Evolutionary conservation across 2,888 invertebrate species (phyloP).

Genomic region (Gastrophysa polygoni): DNA sequence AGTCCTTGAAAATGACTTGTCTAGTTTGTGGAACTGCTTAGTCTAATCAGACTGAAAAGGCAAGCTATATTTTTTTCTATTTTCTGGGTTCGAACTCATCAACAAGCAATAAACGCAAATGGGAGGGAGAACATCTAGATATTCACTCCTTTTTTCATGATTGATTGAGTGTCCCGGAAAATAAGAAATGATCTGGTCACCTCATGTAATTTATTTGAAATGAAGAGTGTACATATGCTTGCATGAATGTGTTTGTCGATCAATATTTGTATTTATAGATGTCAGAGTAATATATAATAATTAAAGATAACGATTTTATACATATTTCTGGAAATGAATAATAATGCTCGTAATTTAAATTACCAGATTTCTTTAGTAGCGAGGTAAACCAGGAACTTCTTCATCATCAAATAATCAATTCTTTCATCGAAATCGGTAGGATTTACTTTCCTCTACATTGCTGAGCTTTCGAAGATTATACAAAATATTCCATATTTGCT

Average conservation of each 20-base stretch:
- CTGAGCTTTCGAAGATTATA: not conserved
- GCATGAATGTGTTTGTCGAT: slow-evolving; percentile 17
- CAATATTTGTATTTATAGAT: slow-evolving; percentile 22
- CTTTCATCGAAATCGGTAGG: too few species aligned
- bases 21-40: too few species aligned
- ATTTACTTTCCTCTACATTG: too few species aligned
- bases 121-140: too few species aligned
- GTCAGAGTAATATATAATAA: slow-evolving; percentile 29
- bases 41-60: too few species aligned
- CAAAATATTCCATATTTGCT: not conserved
- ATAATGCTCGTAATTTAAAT: slow-evolving; percentile 16
- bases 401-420: too few species aligned
- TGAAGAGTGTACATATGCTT: slow-evolving; percentile 17
- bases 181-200: not conserved
- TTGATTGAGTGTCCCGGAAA: not conserved
- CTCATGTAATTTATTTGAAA: not conserved
- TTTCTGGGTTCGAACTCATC: too few species aligned
- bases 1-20: too few species aligned
- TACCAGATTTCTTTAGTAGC: slow-evolving; percentile 2
- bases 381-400: not conserved
- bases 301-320: slow-evolving; percentile 24
- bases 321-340: slow-evolving; percentile 14
- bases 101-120: too few species aligned
- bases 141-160: too few species aligned
- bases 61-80: too few species aligned